These are phyloP conservation scores for Neostethus bicornis DNA, from an alignment of 2,797 vertebrate genomes.

Conservation along the genomic window DNA sequence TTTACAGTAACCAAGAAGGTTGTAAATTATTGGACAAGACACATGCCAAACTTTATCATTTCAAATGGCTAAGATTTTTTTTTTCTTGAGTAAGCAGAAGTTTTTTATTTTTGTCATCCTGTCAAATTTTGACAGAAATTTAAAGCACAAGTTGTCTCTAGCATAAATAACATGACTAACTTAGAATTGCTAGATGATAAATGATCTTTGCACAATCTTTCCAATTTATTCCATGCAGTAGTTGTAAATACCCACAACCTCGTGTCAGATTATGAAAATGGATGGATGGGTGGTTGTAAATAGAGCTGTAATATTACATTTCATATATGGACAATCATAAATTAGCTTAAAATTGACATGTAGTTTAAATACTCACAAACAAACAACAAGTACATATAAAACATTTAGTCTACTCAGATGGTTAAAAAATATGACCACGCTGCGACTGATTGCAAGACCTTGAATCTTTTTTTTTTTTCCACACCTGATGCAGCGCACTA, in stretches of 20 bases:
- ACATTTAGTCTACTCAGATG: background rate
- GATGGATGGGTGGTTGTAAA: too few species aligned
- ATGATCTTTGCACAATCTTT: background rate
- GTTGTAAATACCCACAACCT: too few species aligned
- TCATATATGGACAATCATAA: background rate
- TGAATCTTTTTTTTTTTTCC: slow-evolving; percentile 24
- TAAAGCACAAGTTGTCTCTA: background rate
- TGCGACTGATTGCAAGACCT: slow-evolving; percentile 9
- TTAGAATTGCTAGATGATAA: too few species aligned
- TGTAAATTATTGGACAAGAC: slow-evolving; percentile 1
- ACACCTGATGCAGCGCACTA: slow-evolving; percentile 21
- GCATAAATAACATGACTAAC: too few species aligned
- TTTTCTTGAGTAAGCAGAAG: background rate
- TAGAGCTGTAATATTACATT: background rate
- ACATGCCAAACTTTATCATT: background rate
- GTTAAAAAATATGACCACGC: background rate
- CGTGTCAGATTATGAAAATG: too few species aligned
- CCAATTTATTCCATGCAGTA: background rate
- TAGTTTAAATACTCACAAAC: too few species aligned
- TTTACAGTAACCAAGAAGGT: background rate
- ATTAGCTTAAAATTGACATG: too few species aligned
- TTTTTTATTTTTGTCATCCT: background rate
- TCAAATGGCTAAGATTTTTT: background rate
- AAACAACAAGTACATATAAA: too few species aligned
- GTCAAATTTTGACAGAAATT: background rate